Percentiles rank a stretch among this genome's conserved stretches.
phyloP scores from a whole-genome alignment of 64 coral and sea anemone species.

The Dendronephthya gigantea region DNA sequence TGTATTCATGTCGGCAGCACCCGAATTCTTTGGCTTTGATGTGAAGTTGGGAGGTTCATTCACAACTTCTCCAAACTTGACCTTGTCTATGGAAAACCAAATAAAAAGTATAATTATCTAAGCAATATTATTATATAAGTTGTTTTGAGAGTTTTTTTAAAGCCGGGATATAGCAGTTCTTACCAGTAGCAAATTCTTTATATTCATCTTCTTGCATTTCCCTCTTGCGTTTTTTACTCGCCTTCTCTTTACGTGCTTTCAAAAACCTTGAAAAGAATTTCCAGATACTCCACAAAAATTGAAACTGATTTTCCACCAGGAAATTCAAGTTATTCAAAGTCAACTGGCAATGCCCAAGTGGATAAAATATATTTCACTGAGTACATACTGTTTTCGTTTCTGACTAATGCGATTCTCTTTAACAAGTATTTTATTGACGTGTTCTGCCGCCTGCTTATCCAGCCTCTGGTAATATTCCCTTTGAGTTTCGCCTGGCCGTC shows the following conservation, averaged over 20 bases:
- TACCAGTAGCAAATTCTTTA: neutral
- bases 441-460: neutral
- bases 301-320: too few relatives aligned
- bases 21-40: neutral
- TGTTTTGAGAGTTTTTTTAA: neutral
- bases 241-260: neutral
- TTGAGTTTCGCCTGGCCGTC: neutral
- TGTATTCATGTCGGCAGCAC: neutral
- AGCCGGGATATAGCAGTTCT: neutral
- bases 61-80: conserved; percentile 10
- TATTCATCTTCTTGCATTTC: neutral
- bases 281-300: too few relatives aligned
- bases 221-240: neutral
- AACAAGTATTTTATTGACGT: neutral
- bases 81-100: neutral
- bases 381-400: neutral
- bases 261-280: neutral
- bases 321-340: too few relatives aligned
- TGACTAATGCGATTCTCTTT: neutral
- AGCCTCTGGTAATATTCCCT: neutral
- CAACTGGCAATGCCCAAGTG: too few relatives aligned
- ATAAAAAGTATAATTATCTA: neutral
- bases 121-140: too few relatives aligned
- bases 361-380: too few relatives aligned
- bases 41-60: neutral